These are phyloP conservation scores for Brachypalpus laphriformis DNA, from an alignment of 2,888 invertebrate species.

Conservation along the genomic window DNA sequence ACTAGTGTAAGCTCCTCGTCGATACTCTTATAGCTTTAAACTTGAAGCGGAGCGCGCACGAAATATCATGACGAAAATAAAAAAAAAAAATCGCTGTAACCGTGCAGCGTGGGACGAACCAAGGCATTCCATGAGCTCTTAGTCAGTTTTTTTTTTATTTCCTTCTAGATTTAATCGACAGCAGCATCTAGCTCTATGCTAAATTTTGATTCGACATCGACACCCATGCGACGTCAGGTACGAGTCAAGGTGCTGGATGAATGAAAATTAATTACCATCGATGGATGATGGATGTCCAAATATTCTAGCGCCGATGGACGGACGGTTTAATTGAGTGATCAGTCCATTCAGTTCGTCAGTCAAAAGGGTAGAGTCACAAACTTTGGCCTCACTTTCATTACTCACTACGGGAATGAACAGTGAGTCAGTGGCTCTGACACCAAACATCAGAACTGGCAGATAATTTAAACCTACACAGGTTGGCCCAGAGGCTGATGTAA, in stretches of 20 bases:
- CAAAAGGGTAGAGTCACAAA: conserved; percentile 14
- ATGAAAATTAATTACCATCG: conserved; percentile 27
- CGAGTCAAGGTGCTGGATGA: conserved; percentile 7
- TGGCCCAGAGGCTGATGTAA: conserved; percentile 58
- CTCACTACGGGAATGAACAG: not conserved
- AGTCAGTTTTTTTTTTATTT: conserved; percentile 42
- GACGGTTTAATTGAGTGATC: conserved; percentile 58
- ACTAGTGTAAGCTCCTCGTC: conserved; percentile 17
- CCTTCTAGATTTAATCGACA: conserved; percentile 42
- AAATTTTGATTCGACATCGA: conserved; percentile 19
- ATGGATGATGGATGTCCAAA: conserved; percentile 59
- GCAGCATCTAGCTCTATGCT: conserved; percentile 2
- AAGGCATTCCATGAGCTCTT: conserved; percentile 65
- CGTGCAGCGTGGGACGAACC: conserved; percentile 69
- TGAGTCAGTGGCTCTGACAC: conserved; percentile 27
- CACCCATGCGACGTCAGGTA: conserved; percentile 34
- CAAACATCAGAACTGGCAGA: conserved; percentile 50
- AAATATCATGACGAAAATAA: conserved; percentile 55
- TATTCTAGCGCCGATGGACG: conserved; percentile 43
- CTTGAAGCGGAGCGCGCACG: conserved; percentile 37
- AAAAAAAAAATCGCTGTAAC: conserved; percentile 50
- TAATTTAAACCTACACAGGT: conserved; percentile 60
- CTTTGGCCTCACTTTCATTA: conserved; percentile 49
- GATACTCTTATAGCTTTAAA: not conserved
- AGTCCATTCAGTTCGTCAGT: conserved; percentile 13